Percentiles rank a stretch among this genome's conserved stretches.
Conservation (phyloP, 2,113 vertebrate genomes). For the Meles meles region DNA sequence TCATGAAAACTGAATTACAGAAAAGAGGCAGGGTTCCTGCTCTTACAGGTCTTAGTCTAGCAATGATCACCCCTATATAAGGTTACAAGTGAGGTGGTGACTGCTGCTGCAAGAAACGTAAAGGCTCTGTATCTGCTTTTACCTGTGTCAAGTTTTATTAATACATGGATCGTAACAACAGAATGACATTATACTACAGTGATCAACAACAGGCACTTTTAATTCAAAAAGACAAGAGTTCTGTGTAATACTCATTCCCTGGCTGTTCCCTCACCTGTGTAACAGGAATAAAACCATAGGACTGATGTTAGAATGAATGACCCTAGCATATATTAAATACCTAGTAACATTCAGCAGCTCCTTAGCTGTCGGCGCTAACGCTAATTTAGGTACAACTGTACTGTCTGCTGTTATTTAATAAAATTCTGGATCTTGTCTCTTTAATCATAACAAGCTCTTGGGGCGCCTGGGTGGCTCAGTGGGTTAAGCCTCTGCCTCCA, state of each 20-base stretch:
- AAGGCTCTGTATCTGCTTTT: neutral
- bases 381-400: neutral
- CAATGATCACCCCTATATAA: neutral
- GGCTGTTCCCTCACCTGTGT: neutral
- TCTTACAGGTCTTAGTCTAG: neutral
- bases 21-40: neutral
- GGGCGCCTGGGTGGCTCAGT: too few relatives aligned
- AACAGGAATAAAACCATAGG: neutral
- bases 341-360: neutral
- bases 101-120: neutral
- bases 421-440: neutral
- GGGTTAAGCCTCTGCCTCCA: too few relatives aligned
- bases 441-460: neutral
- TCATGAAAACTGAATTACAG: neutral
- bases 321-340: neutral
- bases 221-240: neutral
- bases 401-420: neutral
- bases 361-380: neutral
- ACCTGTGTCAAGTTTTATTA: neutral
- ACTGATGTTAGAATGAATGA: neutral
- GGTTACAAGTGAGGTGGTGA: neutral
- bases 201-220: neutral
- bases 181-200: neutral
- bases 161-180: neutral
- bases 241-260: neutral